Conservation (phyloP, 2,797 vertebrate genomes). For the Neostethus bicornis region DNA sequence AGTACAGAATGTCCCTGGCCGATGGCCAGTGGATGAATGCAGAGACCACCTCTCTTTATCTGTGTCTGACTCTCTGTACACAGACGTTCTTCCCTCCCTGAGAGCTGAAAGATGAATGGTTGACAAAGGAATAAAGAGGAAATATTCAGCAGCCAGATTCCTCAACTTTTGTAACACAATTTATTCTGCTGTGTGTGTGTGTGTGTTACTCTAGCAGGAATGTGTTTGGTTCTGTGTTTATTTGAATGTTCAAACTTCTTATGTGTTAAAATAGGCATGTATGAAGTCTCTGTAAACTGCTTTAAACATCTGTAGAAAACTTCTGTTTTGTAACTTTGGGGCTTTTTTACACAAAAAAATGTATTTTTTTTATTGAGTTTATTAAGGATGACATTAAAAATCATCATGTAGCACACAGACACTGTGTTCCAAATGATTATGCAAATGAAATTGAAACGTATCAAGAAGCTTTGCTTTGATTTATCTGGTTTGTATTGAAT, state of each 20-base stretch:
- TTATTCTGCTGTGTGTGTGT: constrained; percentile 45
- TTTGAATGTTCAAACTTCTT: neutral
- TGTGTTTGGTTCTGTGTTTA: constrained; percentile 18
- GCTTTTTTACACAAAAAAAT: no score
- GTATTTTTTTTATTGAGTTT: no score
- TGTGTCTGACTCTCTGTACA: constrained; percentile 29
- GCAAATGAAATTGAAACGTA: no score
- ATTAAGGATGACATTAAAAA: no score
- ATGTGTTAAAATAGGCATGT: constrained; percentile 3
- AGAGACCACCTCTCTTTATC: constrained; percentile 45
- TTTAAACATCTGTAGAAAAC: no score
- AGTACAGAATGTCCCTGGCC: constrained; percentile 89
- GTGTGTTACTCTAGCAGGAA: constrained; percentile 34
- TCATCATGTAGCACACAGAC: no score
- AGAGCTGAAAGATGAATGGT: constrained; percentile 58
- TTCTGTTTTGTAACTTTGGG: no score
- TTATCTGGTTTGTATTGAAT: no score
- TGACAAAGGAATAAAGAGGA: constrained; percentile 67
- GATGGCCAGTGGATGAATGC: constrained; percentile 59
- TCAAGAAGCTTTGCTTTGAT: no score
- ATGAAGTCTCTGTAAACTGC: neutral
- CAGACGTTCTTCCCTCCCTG: constrained; percentile 38
- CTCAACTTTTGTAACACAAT: constrained; percentile 50
- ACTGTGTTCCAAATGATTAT: no score
- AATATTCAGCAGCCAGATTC: constrained; percentile 65